Percentiles rank a stretch among this genome's conserved stretches.
phyloP scores from a whole-genome alignment of 2,888 invertebrate species.

The Chironomus riparius region DNA sequence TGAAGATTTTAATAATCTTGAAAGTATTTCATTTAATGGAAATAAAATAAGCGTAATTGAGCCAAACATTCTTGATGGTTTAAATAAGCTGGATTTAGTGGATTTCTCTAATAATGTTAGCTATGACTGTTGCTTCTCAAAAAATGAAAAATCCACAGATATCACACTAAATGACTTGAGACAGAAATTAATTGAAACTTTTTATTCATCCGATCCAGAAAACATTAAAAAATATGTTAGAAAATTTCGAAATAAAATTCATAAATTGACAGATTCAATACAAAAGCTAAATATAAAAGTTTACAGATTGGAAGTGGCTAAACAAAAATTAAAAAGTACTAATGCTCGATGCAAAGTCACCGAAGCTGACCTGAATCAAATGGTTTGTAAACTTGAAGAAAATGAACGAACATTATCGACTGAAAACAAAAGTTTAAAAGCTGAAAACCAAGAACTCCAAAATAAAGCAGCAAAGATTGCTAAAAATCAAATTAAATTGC shows the following conservation, averaged over 20 bases:
- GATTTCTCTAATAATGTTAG: not conserved
- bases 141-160: not conserved
- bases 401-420: too few species aligned
- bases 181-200: not conserved
- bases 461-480: too few species aligned
- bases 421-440: too few species aligned
- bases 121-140: not conserved
- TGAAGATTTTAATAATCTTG: not conserved
- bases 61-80: not conserved
- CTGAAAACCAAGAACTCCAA: too few species aligned
- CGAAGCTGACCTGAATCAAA: too few species aligned
- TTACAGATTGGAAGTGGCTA: too few species aligned
- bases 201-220: not conserved
- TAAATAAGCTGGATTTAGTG: not conserved
- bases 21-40: not conserved
- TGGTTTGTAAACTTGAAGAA: too few species aligned
- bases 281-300: not conserved
- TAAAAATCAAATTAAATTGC: too few species aligned
- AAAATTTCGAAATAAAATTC: not conserved
- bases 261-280: not conserved
- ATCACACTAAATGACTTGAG: not conserved
- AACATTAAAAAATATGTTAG: not conserved
- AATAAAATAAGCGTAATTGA: not conserved
- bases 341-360: too few species aligned
- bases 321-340: too few species aligned